Conservation (phyloP, 2,888 invertebrate genomes). For the Perdita meconis region DNA sequence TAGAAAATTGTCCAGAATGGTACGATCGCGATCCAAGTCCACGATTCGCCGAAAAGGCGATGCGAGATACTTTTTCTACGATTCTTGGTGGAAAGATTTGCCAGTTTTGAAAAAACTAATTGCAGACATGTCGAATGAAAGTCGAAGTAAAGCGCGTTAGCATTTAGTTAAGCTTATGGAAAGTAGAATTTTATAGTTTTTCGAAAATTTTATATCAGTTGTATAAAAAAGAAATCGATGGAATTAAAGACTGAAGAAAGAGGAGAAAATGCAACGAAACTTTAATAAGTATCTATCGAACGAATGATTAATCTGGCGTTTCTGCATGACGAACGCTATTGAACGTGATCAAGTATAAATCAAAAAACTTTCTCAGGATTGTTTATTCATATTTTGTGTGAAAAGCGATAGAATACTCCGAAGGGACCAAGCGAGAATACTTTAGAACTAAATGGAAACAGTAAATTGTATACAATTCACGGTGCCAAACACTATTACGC, state of each 20-base stretch:
- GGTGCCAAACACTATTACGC: conserved; percentile 13
- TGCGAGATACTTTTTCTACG: not conserved
- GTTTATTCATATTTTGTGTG: not conserved
- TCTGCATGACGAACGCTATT: not conserved
- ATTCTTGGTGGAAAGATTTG: not conserved
- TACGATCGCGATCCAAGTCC: conserved; percentile 1
- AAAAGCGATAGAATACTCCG: not conserved
- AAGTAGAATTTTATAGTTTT: no score
- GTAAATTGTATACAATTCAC: conserved; percentile 16
- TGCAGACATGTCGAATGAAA: no score
- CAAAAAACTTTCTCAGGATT: not conserved
- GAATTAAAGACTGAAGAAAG: conserved; percentile 57
- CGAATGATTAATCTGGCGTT: not conserved
- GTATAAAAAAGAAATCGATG: conserved; percentile 6
- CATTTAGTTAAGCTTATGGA: no score
- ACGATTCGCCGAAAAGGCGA: no score
- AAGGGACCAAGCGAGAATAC: conserved; percentile 7
- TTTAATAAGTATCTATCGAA: conserved; percentile 8
- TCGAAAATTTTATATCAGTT: not conserved
- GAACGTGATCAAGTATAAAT: no score
- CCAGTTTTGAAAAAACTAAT: not conserved
- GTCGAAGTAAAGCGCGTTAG: no score
- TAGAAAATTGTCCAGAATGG: not conserved
- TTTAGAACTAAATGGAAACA: not conserved
- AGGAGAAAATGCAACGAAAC: conserved; percentile 5